Conservation (phyloP, 2,888 invertebrate species). For the Chouioia cunea region DNA sequence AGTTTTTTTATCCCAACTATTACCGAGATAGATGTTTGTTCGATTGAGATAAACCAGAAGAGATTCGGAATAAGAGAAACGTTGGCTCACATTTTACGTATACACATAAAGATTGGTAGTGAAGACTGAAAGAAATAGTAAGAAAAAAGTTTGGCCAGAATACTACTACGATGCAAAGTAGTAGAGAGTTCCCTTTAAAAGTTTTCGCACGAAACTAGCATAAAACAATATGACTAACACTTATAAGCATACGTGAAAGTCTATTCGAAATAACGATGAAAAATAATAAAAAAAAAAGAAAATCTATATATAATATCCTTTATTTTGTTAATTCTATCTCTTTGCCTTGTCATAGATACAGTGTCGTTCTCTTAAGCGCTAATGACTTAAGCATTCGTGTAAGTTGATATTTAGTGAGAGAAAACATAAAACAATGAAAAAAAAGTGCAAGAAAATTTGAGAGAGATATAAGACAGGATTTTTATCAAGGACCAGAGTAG, state of each 20-base stretch:
- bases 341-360: slow-evolving; percentile 35
- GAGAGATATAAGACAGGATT: slow-evolving; percentile 31
- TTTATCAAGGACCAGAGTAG: slow-evolving; percentile 38
- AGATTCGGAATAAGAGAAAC: too few species aligned
- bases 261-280: slow-evolving; percentile 14
- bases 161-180: neutral
- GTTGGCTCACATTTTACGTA: too few species aligned
- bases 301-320: slow-evolving; percentile 41
- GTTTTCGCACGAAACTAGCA: neutral
- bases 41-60: too few species aligned
- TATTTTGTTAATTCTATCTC: slow-evolving; percentile 43
- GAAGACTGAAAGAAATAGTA: slow-evolving; percentile 34
- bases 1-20: too few species aligned
- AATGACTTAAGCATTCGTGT: slow-evolving; percentile 44
- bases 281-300: slow-evolving; percentile 20
- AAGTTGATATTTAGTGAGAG: slow-evolving; percentile 47
- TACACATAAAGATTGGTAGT: slow-evolving; percentile 4
- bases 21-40: too few species aligned
- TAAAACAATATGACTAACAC: neutral
- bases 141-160: neutral
- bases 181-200: neutral
- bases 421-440: slow-evolving; percentile 34
- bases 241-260: slow-evolving; percentile 21
- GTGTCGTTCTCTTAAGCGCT: slow-evolving; percentile 44
- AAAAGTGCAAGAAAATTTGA: slow-evolving; percentile 25